These are phyloP conservation scores for Drosophila oshimai DNA, from an alignment of 1,140 invertebrate genomes.

Conservation along the genomic window DNA sequence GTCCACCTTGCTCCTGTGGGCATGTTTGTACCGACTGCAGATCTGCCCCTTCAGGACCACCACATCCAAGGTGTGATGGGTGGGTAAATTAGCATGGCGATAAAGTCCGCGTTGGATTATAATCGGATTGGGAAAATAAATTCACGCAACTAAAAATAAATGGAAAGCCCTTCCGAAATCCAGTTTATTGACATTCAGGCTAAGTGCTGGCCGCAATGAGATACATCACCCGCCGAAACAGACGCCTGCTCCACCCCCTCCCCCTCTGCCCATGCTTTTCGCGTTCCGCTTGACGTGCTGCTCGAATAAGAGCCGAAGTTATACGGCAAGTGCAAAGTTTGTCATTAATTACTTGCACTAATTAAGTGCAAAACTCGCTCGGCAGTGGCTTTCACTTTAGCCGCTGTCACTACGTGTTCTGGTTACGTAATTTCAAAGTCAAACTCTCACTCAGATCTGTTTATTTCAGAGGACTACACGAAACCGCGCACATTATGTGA, in stretches of 20 bases:
- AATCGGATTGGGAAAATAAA: too few species aligned
- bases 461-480: too few species aligned
- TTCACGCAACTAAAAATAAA: conserved; percentile 5
- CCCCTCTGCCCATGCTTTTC: too few species aligned
- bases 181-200: conserved; percentile 21
- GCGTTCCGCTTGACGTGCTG: conserved; percentile 8
- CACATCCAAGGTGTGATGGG: neutral
- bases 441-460: neutral
- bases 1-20: conserved; percentile 50
- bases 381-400: conserved; percentile 6
- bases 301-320: conserved; percentile 16
- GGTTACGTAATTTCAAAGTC: conserved; percentile 20
- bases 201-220: conserved; percentile 3
- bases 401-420: conserved; percentile 31
- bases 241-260: neutral
- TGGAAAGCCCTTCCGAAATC: neutral
- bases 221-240: conserved; percentile 8
- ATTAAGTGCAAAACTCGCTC: conserved; percentile 44
- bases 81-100: too few species aligned
- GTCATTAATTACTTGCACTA: conserved; percentile 53
- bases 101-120: too few species aligned
- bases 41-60: conserved; percentile 61
- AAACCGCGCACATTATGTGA: too few species aligned
- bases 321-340: conserved; percentile 36
- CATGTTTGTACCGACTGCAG: conserved; percentile 46